Evolutionary conservation across 1,140 invertebrate species (phyloP).

Genomic region (Drosophila bocki): DNA sequence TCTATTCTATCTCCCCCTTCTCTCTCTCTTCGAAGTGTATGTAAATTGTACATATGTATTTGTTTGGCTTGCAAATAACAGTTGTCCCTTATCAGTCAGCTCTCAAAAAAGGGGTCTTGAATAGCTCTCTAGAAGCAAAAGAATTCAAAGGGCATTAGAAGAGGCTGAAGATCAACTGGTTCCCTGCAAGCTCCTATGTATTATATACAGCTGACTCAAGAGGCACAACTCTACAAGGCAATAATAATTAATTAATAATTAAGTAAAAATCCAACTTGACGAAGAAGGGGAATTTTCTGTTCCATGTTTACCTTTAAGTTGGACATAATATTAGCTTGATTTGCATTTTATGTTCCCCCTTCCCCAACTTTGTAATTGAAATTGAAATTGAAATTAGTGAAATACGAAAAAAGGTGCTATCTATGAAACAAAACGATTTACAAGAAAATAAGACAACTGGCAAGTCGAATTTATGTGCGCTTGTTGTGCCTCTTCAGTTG

Average conservation of each 20-base stretch:
- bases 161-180: not conserved
- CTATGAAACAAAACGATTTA: not conserved
- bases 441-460: not conserved
- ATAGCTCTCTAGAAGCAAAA: no score
- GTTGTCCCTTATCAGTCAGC: not conserved
- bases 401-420: slow-evolving; percentile 6
- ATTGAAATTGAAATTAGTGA: not conserved
- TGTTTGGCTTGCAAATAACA: not conserved
- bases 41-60: slow-evolving; percentile 19
- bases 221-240: slow-evolving; percentile 18
- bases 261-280: slow-evolving; percentile 2
- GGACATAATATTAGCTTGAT: not conserved
- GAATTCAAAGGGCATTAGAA: not conserved
- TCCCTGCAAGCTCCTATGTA: not conserved
- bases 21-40: slow-evolving; percentile 13
- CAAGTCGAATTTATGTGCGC: slow-evolving; percentile 5
- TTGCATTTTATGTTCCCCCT: not conserved
- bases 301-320: not conserved
- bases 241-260: not conserved
- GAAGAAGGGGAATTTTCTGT: not conserved
- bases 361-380: not conserved
- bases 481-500: slow-evolving; percentile 11
- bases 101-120: not conserved
- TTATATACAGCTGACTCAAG: slow-evolving; percentile 16
- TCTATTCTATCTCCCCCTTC: not conserved